phyloP scores from a whole-genome alignment of 2,113 vertebrate species.

The Paramisgurnus dabryanus region DNA sequence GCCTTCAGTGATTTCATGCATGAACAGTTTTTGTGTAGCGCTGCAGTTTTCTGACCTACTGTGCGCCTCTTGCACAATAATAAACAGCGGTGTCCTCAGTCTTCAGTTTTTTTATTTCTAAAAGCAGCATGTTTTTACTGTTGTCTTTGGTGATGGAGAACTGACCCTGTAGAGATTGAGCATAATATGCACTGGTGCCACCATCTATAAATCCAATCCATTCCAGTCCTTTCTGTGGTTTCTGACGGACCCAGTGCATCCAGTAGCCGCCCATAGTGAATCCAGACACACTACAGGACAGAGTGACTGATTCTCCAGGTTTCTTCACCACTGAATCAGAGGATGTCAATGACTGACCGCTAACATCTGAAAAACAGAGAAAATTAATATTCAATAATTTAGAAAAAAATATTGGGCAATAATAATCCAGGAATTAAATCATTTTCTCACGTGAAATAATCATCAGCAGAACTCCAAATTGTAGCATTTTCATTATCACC shows the following conservation, averaged over 20 bases:
- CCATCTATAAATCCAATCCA: conserved; percentile 26
- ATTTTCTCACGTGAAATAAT: not conserved
- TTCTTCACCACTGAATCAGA: conserved; percentile 34
- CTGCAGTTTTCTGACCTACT: too few relatives aligned
- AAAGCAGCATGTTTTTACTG: too few relatives aligned
- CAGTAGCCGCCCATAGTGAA: conserved; percentile 17
- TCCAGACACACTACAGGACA: conserved; percentile 54
- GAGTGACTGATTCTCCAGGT: conserved; percentile 36
- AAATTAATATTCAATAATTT: too few relatives aligned
- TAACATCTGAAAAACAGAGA: too few relatives aligned
- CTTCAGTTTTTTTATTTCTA: too few relatives aligned
- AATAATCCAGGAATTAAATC: too few relatives aligned
- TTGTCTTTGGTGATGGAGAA: too few relatives aligned
- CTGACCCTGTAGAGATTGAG: not conserved
- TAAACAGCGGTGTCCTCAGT: too few relatives aligned
- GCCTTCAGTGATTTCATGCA: too few relatives aligned
- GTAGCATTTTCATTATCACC: not conserved
- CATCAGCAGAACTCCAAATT: not conserved
- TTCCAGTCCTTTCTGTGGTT: conserved; percentile 52
- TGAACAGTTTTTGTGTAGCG: too few relatives aligned
- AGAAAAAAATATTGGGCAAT: too few relatives aligned
- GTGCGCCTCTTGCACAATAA: too few relatives aligned
- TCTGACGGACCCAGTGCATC: conserved; percentile 50
- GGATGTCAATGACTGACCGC: conserved; percentile 38
- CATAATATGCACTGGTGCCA: conserved; percentile 5